Conservation (phyloP, 2,888 invertebrate species). For the Nomada ruficornis region DNA sequence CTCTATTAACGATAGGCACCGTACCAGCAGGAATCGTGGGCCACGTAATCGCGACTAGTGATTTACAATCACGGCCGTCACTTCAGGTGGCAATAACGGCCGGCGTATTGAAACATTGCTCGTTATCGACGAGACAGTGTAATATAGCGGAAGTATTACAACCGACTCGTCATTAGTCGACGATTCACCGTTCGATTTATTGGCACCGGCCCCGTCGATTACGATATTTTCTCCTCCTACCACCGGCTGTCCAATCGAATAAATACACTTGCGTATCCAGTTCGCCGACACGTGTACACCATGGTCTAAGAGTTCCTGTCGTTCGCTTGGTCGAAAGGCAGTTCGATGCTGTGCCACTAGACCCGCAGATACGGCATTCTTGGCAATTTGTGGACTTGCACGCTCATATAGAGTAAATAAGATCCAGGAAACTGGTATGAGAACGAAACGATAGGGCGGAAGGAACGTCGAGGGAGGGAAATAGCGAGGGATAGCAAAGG, state of each 20-base stretch:
- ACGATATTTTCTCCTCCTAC: constrained; percentile 57
- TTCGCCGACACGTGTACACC: background rate
- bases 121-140: constrained; percentile 68
- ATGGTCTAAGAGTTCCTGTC: too few relatives aligned
- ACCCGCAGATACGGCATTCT: background rate
- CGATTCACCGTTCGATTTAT: constrained; percentile 61
- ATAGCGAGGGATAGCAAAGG: constrained; percentile 44
- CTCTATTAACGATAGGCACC: constrained; percentile 10
- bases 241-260: background rate
- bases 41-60: constrained; percentile 50
- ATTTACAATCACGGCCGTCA: constrained; percentile 54
- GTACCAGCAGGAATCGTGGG: constrained; percentile 30
- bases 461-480: constrained; percentile 12
- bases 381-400: background rate
- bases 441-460: constrained; percentile 5
- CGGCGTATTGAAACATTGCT: constrained; percentile 65
- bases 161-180: constrained; percentile 65
- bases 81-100: constrained; percentile 62
- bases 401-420: background rate
- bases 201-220: constrained; percentile 47
- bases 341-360: background rate
- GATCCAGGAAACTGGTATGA: background rate
- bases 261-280: background rate
- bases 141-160: constrained; percentile 68
- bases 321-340: too few relatives aligned